Evolutionary conservation across 1,140 invertebrate species (phyloP), one percentile per base, ranked within the genome.

Genomic region (Drosophila arawakana): DNA sequence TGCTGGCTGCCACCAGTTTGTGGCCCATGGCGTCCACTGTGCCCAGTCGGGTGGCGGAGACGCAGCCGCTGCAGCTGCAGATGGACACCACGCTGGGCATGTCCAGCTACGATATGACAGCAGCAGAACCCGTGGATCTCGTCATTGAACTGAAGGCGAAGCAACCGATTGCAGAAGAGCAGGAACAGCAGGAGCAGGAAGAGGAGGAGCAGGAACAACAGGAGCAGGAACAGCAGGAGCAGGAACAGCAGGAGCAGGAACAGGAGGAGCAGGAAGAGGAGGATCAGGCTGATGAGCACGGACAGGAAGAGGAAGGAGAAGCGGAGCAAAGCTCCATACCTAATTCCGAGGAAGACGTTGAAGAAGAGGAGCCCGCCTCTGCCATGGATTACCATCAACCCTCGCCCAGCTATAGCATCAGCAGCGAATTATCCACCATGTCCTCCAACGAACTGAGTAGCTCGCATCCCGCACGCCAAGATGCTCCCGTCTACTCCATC

Each of bases 71-170:
- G 0, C 71, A 74, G 11, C 75, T 90, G 71, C n/a, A 30, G 6
- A 30, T 90, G 13, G 82, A 92, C 60, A 92, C 91, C 8, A 92
- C 91, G 2, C 60, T 92, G 50, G 82, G 73, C 18, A 92, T 91
- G 91, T 81, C 89, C 55, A 78, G 67, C 8, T 92, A 90, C 35
- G 91, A 92, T 21, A 57, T 81, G 10, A 84, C 83, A 0, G 34
- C 75, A 0, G 3, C 4, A 5, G 25, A 30, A 30, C 25, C 25
- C 25, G 0, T 30, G 25, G 25, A 30, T 30, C n/a, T 13, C 3
- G 41, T 13, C 11, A 13, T 5, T 3, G 3, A 43, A 5, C 11
- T 1, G 10, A 11, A 43, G 41, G 2, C 57, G 43, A 78, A 76
- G 13, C 2, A 43, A 1, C 11, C 2, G 10, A 11, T 13, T 11